Evolutionary conservation across 2,888 invertebrate genomes (phyloP).

Genomic region (Steinernema hermaphroditum): DNA sequence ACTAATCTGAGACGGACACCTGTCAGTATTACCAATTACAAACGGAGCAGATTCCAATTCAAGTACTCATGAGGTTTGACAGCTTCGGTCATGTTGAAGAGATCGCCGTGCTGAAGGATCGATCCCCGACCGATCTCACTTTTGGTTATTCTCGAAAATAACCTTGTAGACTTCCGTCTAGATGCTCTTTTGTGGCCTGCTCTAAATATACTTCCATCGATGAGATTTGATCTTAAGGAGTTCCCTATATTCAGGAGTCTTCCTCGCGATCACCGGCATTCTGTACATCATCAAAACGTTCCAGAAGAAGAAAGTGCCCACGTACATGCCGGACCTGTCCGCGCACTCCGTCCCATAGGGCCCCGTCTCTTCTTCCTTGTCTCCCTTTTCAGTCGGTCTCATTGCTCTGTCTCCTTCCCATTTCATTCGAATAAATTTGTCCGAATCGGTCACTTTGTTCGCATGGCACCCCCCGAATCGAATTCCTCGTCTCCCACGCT

Average conservation of each 20-base stretch:
- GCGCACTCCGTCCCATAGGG: constrained; percentile 15
- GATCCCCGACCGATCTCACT: too few relatives aligned
- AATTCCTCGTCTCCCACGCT: not conserved
- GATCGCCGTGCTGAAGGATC: too few relatives aligned
- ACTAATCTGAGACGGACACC: too few relatives aligned
- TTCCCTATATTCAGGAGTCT: constrained; percentile 34
- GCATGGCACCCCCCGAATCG: not conserved
- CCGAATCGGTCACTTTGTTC: not conserved
- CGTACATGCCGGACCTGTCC: constrained; percentile 28
- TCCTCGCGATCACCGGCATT: constrained; percentile 41
- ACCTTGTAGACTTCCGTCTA: too few relatives aligned
- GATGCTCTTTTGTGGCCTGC: too few relatives aligned
- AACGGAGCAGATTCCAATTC: too few relatives aligned
- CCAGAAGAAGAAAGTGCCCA: constrained; percentile 45
- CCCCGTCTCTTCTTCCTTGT: constrained; percentile 5
- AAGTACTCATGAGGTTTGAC: too few relatives aligned
- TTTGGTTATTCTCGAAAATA: too few relatives aligned
- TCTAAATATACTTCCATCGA: too few relatives aligned
- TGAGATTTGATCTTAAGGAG: too few relatives aligned
- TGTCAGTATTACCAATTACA: too few relatives aligned
- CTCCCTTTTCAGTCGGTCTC: not conserved
- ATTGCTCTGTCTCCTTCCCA: not conserved
- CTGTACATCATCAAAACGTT: constrained; percentile 43
- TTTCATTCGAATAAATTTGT: not conserved
- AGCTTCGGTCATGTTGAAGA: too few relatives aligned